phyloP scores from a whole-genome alignment of 2,113 vertebrate genomes.

The Cebidichthys violaceus region DNA sequence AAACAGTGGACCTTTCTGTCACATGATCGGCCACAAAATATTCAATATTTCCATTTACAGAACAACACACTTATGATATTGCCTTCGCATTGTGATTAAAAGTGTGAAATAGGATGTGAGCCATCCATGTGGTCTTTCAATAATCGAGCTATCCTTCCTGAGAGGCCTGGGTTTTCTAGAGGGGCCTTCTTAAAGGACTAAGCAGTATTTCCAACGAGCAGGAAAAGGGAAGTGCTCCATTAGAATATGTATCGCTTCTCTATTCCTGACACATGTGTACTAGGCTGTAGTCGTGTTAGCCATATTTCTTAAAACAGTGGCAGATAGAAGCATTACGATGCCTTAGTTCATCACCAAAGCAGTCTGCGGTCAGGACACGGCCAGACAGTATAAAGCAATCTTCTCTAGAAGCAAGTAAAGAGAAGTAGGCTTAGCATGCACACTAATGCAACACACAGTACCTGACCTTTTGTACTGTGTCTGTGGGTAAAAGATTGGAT shows the following conservation, averaged over 20 bases:
- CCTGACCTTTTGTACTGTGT: background rate
- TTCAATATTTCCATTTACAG: no score
- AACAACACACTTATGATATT: background rate
- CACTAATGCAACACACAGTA: background rate
- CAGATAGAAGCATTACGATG: background rate
- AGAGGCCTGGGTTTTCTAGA: background rate
- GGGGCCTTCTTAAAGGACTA: background rate
- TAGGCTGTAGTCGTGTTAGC: background rate
- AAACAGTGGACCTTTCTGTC: background rate
- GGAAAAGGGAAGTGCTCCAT: conserved; percentile 73
- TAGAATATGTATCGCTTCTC: conserved; percentile 69
- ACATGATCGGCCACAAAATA: background rate
- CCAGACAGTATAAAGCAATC: background rate
- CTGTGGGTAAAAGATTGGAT: background rate
- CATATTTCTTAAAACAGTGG: background rate
- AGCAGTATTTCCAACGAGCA: conserved; percentile 46
- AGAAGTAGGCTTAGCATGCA: background rate
- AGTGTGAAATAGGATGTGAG: conserved; percentile 25
- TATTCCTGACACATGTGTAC: conserved; percentile 62
- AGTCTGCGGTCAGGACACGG: conserved; percentile 3
- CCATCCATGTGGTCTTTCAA: background rate
- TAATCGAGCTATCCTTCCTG: conserved; percentile 1
- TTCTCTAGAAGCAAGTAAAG: background rate
- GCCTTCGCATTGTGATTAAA: background rate
- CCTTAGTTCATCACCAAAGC: background rate